A percentile compares a stretch with the other conserved stretches of the same genome.
Evolutionary conservation across 2,888 invertebrate genomes (phyloP).

Genomic region (Drosophila ustulata): DNA sequence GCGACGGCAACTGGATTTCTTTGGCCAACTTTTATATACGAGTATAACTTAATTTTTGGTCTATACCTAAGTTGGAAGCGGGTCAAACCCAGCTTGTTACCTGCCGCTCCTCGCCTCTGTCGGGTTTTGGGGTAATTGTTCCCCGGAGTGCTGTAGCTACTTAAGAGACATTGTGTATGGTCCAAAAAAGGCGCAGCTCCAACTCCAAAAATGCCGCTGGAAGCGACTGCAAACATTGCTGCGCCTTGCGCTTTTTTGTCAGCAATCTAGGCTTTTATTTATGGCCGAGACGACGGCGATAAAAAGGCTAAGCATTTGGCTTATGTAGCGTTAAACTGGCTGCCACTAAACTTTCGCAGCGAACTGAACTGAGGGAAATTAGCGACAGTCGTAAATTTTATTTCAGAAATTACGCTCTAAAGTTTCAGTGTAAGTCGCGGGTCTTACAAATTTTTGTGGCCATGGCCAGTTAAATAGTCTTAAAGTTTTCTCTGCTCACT

Average conservation of each 20-base stretch:
- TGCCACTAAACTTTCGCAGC: slow-evolving; percentile 39
- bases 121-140: slow-evolving; percentile 66
- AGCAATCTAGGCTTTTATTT: slow-evolving; percentile 68
- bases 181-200: slow-evolving; percentile 33
- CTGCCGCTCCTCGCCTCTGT: slow-evolving; percentile 35
- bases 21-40: slow-evolving; percentile 64
- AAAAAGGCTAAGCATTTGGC: slow-evolving; percentile 69
- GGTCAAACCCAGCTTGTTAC: slow-evolving; percentile 69
- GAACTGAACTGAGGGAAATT: slow-evolving; percentile 47
- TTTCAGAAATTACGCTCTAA: slow-evolving; percentile 43
- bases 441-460: slow-evolving; percentile 42
- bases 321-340: slow-evolving; percentile 53
- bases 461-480: slow-evolving; percentile 46
- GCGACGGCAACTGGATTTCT: slow-evolving; percentile 33
- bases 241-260: slow-evolving; percentile 29
- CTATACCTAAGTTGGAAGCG: slow-evolving; percentile 31
- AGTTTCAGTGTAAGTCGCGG: slow-evolving; percentile 44
- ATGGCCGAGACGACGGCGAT: slow-evolving; percentile 63
- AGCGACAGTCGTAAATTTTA: slow-evolving; percentile 64
- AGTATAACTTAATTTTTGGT: slow-evolving; percentile 75
- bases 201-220: neutral
- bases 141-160: slow-evolving; percentile 75
- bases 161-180: slow-evolving; percentile 71
- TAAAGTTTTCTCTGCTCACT: slow-evolving; percentile 46
- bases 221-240: neutral